These are phyloP conservation scores for Oryzias curvinotus DNA, from an alignment of 2,113 vertebrate genomes.

Conservation along the genomic window DNA sequence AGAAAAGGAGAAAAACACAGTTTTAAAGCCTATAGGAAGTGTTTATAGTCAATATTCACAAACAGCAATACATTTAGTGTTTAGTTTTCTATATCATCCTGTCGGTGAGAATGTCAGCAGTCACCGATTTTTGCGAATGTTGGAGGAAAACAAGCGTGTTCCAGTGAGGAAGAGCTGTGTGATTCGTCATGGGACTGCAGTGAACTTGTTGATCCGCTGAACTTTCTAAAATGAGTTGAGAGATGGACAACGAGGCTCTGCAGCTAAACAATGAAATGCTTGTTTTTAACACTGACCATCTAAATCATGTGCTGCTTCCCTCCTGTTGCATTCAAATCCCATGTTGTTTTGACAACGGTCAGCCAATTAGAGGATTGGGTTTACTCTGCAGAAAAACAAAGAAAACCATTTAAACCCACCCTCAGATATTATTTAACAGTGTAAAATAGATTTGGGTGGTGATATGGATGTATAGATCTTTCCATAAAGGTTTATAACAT, in stretches of 20 bases:
- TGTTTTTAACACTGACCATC: constrained; percentile 32
- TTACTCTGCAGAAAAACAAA: not conserved
- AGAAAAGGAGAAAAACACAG: constrained; percentile 11
- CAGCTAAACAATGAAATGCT: constrained; percentile 49
- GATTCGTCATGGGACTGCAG: constrained; percentile 62
- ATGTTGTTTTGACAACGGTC: constrained; percentile 41
- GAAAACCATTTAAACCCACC: not conserved
- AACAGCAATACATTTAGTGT: not conserved
- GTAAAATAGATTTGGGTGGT: too few species aligned
- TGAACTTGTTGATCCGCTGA: constrained; percentile 38
- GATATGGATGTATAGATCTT: too few species aligned
- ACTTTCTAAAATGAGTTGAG: constrained; percentile 25
- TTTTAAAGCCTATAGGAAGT: constrained; percentile 6
- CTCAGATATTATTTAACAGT: too few species aligned
- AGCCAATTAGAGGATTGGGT: not conserved
- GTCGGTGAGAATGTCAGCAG: not conserved
- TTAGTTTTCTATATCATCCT: not conserved
- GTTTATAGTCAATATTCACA: constrained; percentile 1
- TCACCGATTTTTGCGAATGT: not conserved
- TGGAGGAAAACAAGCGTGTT: constrained; percentile 9
- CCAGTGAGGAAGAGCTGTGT: constrained; percentile 39
- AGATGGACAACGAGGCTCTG: constrained; percentile 25
- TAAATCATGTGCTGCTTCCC: constrained; percentile 61
- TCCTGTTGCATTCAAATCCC: constrained; percentile 48
- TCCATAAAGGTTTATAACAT: too few species aligned